phyloP scores from a whole-genome alignment of 2,797 vertebrate genomes.

The Lutjanus campechanus region DNA sequence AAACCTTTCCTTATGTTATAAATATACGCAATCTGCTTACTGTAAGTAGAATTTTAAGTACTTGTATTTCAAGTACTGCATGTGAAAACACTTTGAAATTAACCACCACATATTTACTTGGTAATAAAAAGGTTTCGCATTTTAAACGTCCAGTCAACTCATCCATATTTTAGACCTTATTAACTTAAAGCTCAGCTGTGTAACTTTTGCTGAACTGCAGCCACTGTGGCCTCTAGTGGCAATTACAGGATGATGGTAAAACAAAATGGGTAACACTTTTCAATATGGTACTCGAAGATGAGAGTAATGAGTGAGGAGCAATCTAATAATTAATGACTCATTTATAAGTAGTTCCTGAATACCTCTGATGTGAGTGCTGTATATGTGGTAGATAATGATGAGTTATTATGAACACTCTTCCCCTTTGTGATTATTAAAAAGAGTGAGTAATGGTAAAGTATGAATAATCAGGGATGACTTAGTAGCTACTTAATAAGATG shows the following conservation, averaged over 20 bases:
- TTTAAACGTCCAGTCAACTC: not conserved
- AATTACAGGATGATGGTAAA: not conserved
- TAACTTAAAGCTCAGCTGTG: not conserved
- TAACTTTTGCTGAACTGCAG: not conserved
- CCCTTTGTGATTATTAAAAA: no score
- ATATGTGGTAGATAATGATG: no score
- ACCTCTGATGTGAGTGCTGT: no score
- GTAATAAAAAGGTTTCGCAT: not conserved
- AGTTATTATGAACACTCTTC: no score
- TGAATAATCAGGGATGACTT: no score
- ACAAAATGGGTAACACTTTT: not conserved
- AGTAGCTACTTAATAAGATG: no score
- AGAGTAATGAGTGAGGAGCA: no score
- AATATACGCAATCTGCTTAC: not conserved
- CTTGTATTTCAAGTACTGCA: not conserved
- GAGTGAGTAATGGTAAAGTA: no score
- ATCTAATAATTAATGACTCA: no score
- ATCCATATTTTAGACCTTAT: not conserved
- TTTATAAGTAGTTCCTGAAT: no score
- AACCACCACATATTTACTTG: not conserved
- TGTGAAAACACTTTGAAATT: not conserved
- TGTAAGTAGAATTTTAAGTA: not conserved
- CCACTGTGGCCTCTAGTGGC: conserved; percentile 23
- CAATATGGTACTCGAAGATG: no score
- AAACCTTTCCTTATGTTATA: not conserved